Conservation (phyloP, 1,140 invertebrate species). For the Lepidurus packardi region DNA sequence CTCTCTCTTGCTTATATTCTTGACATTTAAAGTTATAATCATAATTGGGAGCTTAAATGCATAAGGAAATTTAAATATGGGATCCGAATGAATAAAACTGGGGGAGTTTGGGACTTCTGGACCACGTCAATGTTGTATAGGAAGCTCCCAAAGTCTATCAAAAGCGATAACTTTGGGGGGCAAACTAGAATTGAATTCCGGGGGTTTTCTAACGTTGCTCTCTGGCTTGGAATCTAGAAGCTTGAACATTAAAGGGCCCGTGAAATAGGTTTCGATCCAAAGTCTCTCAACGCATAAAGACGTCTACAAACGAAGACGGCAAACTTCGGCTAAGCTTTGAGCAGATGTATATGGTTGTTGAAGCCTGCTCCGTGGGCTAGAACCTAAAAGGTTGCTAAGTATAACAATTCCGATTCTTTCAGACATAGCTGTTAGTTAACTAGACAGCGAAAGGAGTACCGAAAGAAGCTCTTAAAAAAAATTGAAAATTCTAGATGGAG, state of each 20-base stretch:
- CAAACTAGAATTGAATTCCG: neutral
- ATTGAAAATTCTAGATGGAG: too few relatives aligned
- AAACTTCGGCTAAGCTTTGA: neutral
- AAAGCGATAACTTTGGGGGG: neutral
- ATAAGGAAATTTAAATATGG: neutral
- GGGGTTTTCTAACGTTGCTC: too few relatives aligned
- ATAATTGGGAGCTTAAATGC: neutral
- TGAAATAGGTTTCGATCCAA: constrained; percentile 19
- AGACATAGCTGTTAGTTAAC: too few relatives aligned
- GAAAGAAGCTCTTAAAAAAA: too few relatives aligned
- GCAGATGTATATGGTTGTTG: too few relatives aligned
- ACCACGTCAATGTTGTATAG: neutral
- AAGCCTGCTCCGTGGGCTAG: too few relatives aligned
- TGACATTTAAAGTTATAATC: neutral
- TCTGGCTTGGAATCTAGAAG: neutral
- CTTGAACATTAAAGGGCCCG: neutral
- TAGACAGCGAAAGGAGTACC: too few relatives aligned
- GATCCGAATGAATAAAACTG: neutral
- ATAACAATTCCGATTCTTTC: too few relatives aligned
- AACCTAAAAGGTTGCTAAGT: too few relatives aligned
- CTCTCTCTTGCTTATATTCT: neutral
- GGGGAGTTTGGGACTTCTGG: neutral
- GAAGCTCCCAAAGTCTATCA: neutral
- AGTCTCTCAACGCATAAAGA: neutral
- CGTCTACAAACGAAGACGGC: neutral